A percentile compares a stretch with the other conserved stretches of the same genome.
Evolutionary conservation across 2,888 invertebrate genomes (phyloP).

Genomic region (Tetragnatha montana): DNA sequence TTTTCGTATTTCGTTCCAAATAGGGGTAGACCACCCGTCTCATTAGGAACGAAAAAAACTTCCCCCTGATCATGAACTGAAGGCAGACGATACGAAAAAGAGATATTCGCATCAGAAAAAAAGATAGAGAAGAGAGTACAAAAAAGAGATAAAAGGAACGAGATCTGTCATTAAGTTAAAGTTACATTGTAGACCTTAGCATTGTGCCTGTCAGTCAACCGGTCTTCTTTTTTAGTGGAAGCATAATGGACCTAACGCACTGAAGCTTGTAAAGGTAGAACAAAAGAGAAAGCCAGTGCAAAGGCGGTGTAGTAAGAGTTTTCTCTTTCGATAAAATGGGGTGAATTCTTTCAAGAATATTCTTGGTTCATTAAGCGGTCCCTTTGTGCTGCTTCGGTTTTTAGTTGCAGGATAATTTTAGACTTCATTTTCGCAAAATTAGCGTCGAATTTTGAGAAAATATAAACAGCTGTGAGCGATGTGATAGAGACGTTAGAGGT

Average conservation of each 20-base stretch:
- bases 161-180: conserved; percentile 55
- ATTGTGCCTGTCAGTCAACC: conserved; percentile 52
- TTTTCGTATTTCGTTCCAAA: conserved; percentile 51
- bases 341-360: neutral
- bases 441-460: no score
- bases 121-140: neutral
- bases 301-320: neutral
- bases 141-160: conserved; percentile 1
- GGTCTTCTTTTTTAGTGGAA: conserved; percentile 35
- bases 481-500: no score
- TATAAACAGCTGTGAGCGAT: no score
- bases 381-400: no score
- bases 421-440: no score
- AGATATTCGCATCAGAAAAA: neutral
- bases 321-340: neutral
- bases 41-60: conserved; percentile 35
- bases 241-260: conserved; percentile 42
- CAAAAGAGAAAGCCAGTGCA: conserved; percentile 25
- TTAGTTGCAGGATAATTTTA: no score
- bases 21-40: conserved; percentile 51
- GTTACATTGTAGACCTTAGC: conserved; percentile 18
- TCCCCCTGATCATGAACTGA: neutral
- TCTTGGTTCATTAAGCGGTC: no score
- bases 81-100: conserved; percentile 12
- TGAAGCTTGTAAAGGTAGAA: conserved; percentile 21